Evolutionary conservation across 2,113 vertebrate species (phyloP).

Genomic region (Petrocephalus zakoni): DNA sequence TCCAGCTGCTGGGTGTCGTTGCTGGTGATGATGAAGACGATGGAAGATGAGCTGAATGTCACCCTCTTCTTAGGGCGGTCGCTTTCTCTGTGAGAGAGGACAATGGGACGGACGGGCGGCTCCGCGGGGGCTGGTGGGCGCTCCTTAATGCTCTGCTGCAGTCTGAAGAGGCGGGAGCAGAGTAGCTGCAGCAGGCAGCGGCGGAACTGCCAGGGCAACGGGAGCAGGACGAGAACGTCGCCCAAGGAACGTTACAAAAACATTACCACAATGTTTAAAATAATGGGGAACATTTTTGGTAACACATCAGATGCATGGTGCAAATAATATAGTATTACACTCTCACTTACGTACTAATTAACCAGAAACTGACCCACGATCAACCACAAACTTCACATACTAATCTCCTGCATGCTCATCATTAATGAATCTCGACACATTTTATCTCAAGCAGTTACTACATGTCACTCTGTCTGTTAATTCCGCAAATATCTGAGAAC

Average conservation of each 20-base stretch:
- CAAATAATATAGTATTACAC: neutral
- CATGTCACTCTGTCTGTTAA: neutral
- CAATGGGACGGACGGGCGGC: slow-evolving; percentile 70
- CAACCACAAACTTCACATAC: neutral
- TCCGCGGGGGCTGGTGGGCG: slow-evolving; percentile 51
- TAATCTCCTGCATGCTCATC: neutral
- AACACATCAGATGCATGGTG: neutral
- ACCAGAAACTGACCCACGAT: neutral
- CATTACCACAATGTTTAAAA: neutral
- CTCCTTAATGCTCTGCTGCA: slow-evolving; percentile 64
- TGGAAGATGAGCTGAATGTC: slow-evolving; percentile 83
- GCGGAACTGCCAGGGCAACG: slow-evolving; percentile 66
- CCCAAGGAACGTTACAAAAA: neutral
- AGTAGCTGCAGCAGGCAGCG: slow-evolving; percentile 74
- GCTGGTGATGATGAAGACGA: slow-evolving; percentile 83
- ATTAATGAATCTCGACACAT: neutral
- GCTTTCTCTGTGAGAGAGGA: slow-evolving; percentile 60
- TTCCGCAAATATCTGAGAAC: neutral
- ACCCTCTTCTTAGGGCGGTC: slow-evolving; percentile 83
- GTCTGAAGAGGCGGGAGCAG: slow-evolving; percentile 66
- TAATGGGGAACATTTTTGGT: neutral
- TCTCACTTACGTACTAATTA: neutral
- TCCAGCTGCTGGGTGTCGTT: slow-evolving; percentile 67
- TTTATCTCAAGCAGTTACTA: neutral
- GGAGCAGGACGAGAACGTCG: neutral